phyloP scores from a whole-genome alignment of 2,113 vertebrate species.

The Orycteropus afer region DNA sequence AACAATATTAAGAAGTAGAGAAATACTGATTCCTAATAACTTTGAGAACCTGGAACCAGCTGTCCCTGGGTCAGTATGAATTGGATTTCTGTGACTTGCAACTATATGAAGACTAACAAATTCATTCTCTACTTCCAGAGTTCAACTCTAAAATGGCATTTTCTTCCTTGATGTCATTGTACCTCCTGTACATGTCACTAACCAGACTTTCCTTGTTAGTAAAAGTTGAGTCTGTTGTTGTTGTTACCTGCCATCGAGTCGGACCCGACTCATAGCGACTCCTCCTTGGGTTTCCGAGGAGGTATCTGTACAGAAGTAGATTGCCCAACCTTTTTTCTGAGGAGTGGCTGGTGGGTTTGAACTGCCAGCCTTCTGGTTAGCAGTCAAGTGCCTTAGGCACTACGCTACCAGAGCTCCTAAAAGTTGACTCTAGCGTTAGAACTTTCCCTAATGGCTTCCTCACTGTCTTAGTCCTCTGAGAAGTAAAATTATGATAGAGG shows the following conservation, averaged over 20 bases:
- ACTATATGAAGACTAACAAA: background rate
- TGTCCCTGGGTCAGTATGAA: background rate
- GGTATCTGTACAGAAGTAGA: too few species aligned
- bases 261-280: too few species aligned
- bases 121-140: background rate
- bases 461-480: background rate
- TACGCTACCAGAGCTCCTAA: too few species aligned
- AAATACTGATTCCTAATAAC: background rate
- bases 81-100: background rate
- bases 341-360: too few species aligned
- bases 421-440: background rate
- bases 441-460: background rate
- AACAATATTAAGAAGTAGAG: background rate
- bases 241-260: too few species aligned
- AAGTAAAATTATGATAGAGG: slow-evolving; percentile 1
- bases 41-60: background rate
- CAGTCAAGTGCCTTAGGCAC: too few species aligned
- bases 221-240: slow-evolving; percentile 4
- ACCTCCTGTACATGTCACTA: background rate
- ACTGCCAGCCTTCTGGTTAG: too few species aligned
- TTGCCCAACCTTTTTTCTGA: too few species aligned
- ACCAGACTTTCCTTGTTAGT: background rate
- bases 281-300: too few species aligned
- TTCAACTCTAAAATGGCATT: background rate
- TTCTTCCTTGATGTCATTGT: background rate